Base-by-base conservation (phyloP, 2,797 vertebrate genomes). In the Myotis planiceps region DNA sequence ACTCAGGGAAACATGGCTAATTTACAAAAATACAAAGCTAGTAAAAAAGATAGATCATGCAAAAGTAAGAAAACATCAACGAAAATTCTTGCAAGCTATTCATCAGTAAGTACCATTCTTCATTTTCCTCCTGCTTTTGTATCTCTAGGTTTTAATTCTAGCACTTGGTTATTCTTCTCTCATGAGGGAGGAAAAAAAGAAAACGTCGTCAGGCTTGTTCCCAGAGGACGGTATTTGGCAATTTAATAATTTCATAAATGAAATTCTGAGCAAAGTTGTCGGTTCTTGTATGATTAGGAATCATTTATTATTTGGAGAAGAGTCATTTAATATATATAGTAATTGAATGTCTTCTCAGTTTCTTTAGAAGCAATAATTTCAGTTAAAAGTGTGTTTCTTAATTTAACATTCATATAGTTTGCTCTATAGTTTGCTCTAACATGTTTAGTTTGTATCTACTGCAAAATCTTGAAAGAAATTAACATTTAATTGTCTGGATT, bases 1-100 rank as follows among this genome's bases (percentile, higher is more conserved):
- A 99, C 99, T 99, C 99, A 99, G 99, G 99, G 99, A 99, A 99
- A 99, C 99, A 96, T 99, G 99, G 99, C 99, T 99, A 99, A 99
- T 99, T 99, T 99, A 99, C 98, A 99, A 99, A 99, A 99, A 99
- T 96, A 99, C 99, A 98, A 99, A 99, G 98, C 99, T 99, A 97
- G 99, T 99, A 97, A 99, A 99, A 98, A 99, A 99, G 98, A 99
- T 99, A 99, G 99, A 99, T 98, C 99, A 99, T 92, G 99, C 99
- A 71, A 99, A 99, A 99, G 99, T 99, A 98, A 99, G 99, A 98
- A 99, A 99, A 98, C 99, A 99, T 98, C 99, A 99, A 98, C 99
- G 99, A 95, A 99, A 99, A 98, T 99, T 99, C 98, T 99, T 99
- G 98, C 99, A 99, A 99, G 99, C 99, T 99, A 99, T 99, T 99